Percentiles rank a stretch among this genome's conserved stretches.
These are phyloP conservation scores for Apus apus DNA, from an alignment of 2,113 vertebrate genomes.

Conservation along the genomic window DNA sequence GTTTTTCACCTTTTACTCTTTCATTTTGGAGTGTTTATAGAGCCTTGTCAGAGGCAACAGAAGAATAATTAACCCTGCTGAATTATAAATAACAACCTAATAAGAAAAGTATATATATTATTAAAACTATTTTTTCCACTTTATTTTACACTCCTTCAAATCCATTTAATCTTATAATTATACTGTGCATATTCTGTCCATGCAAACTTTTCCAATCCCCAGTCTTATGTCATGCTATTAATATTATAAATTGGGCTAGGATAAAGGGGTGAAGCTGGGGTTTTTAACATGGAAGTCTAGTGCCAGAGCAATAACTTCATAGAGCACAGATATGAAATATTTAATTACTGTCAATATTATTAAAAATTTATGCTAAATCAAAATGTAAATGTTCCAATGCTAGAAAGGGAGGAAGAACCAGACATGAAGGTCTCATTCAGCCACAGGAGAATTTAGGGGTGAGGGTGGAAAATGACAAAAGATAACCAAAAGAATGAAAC, in stretches of 20 bases:
- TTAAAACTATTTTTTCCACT: not conserved
- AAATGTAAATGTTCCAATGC: not conserved
- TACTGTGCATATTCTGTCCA: not conserved
- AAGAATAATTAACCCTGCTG: not conserved
- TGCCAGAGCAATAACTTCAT: not conserved
- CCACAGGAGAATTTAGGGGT: not conserved
- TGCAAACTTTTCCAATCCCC: not conserved
- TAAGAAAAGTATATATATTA: not conserved
- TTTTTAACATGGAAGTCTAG: not conserved
- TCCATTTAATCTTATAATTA: not conserved
- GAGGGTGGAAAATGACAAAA: not conserved
- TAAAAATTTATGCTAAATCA: not conserved
- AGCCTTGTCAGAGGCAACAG: not conserved
- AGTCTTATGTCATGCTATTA: not conserved
- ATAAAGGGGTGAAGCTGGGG: not conserved
- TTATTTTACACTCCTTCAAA: not conserved
- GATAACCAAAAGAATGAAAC: not conserved
- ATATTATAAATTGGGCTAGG: not conserved
- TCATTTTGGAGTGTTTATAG: not conserved
- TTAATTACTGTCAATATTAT: not conserved
- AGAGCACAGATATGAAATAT: not conserved
- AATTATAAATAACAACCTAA: conserved; percentile 18
- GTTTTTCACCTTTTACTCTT: not conserved
- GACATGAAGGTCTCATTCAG: not conserved
- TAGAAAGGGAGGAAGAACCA: not conserved